Evolutionary conservation across 2,888 invertebrate genomes (phyloP).

Genomic region (Leucophenga montana): DNA sequence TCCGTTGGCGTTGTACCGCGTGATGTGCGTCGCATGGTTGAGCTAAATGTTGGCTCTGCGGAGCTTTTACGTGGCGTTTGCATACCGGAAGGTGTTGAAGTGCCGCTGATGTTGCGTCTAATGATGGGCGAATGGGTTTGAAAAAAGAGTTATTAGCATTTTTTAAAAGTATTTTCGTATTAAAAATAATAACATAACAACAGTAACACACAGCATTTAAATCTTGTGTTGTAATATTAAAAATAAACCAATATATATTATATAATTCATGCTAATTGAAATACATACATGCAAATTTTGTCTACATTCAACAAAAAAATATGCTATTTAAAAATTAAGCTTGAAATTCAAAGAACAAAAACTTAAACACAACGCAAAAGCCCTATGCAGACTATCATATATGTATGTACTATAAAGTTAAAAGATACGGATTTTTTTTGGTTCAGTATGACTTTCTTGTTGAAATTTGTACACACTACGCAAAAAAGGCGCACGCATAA

Average conservation of each 20-base stretch:
- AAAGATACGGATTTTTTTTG: too few species aligned
- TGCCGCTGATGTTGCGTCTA: conserved; percentile 73
- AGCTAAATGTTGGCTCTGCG: conserved; percentile 70
- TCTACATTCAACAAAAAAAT: neutral
- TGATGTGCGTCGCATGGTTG: conserved; percentile 69
- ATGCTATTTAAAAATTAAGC: too few species aligned
- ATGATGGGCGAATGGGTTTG: conserved; percentile 8
- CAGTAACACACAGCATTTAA: conserved; percentile 17
- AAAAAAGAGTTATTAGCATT: neutral
- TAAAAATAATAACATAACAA: conserved; percentile 16
- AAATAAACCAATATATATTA: neutral
- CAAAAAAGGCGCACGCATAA: too few species aligned
- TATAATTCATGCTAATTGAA: neutral
- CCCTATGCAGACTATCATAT: too few species aligned
- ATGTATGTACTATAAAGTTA: too few species aligned
- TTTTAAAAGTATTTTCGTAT: neutral
- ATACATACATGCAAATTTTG: neutral
- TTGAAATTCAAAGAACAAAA: neutral
- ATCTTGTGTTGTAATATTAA: neutral
- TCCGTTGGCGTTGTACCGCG: conserved; percentile 73
- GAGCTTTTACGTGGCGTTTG: conserved; percentile 73
- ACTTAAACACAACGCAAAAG: conserved; percentile 9
- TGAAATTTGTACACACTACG: too few species aligned
- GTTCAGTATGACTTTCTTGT: too few species aligned
- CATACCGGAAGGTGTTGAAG: conserved; percentile 73